Percentiles rank a stretch among this genome's conserved stretches.
These are phyloP conservation scores for Alsophila aescularia DNA, from an alignment of 2,888 invertebrate genomes.

Conservation along the genomic window DNA sequence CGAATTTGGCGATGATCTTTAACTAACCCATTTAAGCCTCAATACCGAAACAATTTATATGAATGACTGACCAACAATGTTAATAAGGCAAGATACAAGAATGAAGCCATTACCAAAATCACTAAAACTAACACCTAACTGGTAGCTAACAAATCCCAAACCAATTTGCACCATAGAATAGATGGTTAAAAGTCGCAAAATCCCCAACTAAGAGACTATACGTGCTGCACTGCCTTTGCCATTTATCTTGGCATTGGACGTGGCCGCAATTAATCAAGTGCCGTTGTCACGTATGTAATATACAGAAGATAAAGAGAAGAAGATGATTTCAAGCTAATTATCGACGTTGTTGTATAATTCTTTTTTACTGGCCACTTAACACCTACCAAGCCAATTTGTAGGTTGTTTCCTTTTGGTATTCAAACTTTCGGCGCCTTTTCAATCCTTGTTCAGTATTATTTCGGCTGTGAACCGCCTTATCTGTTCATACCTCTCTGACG, in stretches of 20 bases:
- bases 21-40: conserved; percentile 47
- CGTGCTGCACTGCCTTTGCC: conserved; percentile 43
- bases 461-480: conserved; percentile 37
- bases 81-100: conserved; percentile 60
- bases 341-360: conserved; percentile 64
- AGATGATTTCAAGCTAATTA: conserved; percentile 81
- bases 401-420: conserved; percentile 61
- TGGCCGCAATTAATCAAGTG: conserved; percentile 79
- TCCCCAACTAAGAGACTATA: conserved; percentile 39
- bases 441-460: conserved; percentile 38
- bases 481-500: conserved; percentile 35
- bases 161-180: conserved; percentile 51
- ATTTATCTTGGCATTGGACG: conserved; percentile 78
- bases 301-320: conserved; percentile 75
- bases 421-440: conserved; percentile 46
- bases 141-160: conserved; percentile 20
- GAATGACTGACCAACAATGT: conserved; percentile 61
- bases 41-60: conserved; percentile 55
- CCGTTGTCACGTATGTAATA: conserved; percentile 77
- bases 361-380: conserved; percentile 71
- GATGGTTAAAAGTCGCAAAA: conserved; percentile 51
- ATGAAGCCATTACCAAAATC: conserved; percentile 72
- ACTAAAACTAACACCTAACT: conserved; percentile 68
- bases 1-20: conserved; percentile 42
- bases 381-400: conserved; percentile 69